Base-by-base conservation (phyloP, 2,888 invertebrate genomes). In the Aspidiotus rigidus region DNA sequence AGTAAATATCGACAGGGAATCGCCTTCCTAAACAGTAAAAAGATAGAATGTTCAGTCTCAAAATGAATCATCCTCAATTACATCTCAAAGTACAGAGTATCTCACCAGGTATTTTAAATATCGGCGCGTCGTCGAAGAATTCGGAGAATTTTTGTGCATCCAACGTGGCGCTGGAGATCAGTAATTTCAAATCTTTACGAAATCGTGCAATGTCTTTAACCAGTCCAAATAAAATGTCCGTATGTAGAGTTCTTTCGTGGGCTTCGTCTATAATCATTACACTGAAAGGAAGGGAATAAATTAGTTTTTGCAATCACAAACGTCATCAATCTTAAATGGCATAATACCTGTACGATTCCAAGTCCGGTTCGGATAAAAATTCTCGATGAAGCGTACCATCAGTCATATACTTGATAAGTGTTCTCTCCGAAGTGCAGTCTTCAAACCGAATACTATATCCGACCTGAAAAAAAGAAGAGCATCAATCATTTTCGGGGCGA, bases 241-340 rank as follows among this genome's bases (percentile, higher is more conserved):
- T 99, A 77, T 99, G 98, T 2, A 99, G 81, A 0, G 99, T 99
- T 56, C 99, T 82, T 79, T 99, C 99, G 80, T 99, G 99, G 72
- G 99, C 99, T 81, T 99, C 99, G 79, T 99, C 99, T 77, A 99
- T 95, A 71, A 99, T 99, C 89, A 99, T 92, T 0, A 97, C 97
- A 81, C 93, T 95, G 28, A 55, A 61, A 61, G 28, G 28, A 44
- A 53, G 7, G 53, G 39, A 62, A 49, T 53, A 13, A 16, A 7
- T 10, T 15, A 7, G 16, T 11, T 53, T 60, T 39, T 61, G n/a
- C 11, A n/a, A n/a, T 2, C 7, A 59, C 15, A 56, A 56, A 10
- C 16, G 5, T 28, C 2, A 56, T 3, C 6, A 2, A 7, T 9
- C 7, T 16, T 9, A 8, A 17, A 8, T 6, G 6, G 49, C 15